Conservation (phyloP, 2,888 invertebrate genomes). For the Hartigia nigra region DNA sequence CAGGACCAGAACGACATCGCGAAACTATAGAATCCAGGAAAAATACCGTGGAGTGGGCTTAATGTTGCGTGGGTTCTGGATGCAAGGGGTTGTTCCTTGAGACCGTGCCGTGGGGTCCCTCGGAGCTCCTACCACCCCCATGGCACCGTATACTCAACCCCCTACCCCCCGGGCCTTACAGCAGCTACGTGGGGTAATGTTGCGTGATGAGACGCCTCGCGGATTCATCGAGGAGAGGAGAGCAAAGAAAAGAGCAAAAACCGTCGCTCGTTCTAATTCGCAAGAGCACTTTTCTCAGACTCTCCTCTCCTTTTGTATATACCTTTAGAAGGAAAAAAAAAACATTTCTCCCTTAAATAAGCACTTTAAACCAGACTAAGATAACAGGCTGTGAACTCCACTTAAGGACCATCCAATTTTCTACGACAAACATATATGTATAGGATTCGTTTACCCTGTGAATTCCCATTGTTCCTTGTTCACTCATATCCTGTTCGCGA, state of each 20-base stretch:
- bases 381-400: not conserved
- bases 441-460: not conserved
- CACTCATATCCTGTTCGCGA: not conserved
- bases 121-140: not conserved
- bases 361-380: not conserved
- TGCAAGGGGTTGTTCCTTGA: constrained; percentile 41
- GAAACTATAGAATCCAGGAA: constrained; percentile 40
- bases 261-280: constrained; percentile 53
- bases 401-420: not conserved
- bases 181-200: constrained; percentile 58
- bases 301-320: constrained; percentile 16
- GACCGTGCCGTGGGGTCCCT: not conserved
- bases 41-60: constrained; percentile 56
- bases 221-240: constrained; percentile 52
- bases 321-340: not conserved
- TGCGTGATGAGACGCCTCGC: constrained; percentile 65
- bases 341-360: not conserved
- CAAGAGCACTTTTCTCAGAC: constrained; percentile 53
- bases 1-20: constrained; percentile 14
- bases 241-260: constrained; percentile 21
- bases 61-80: constrained; percentile 56
- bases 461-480: not conserved
- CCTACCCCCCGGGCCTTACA: constrained; percentile 9
- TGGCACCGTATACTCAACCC: not conserved
- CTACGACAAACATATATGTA: not conserved